phyloP scores from a whole-genome alignment of 2,888 invertebrate species.

The Vanessa cardui region DNA sequence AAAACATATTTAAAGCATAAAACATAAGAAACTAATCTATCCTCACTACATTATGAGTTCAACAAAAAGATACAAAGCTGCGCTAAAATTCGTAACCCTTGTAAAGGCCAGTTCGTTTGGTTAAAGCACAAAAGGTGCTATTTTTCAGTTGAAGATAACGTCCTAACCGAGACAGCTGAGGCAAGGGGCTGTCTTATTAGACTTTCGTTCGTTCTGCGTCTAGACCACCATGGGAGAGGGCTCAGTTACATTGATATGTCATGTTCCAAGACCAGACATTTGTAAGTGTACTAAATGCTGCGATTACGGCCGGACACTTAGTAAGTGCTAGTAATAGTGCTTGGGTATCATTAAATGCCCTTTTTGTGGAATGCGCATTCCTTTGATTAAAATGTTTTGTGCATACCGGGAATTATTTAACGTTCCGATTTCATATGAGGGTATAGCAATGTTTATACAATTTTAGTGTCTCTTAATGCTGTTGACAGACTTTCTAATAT shows the following conservation, averaged over 20 bases:
- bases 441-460: too few species aligned
- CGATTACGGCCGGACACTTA: constrained; percentile 52
- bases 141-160: constrained; percentile 76
- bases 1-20: background rate
- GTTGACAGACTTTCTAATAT: too few species aligned
- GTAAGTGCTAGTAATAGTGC: constrained; percentile 42
- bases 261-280: constrained; percentile 61
- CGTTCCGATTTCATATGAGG: background rate
- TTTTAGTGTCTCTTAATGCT: too few species aligned
- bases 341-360: constrained; percentile 34
- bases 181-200: constrained; percentile 75
- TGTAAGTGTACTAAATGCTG: constrained; percentile 65
- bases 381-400: constrained; percentile 31
- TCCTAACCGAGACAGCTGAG: constrained; percentile 65
- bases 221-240: constrained; percentile 71
- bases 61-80: constrained; percentile 22
- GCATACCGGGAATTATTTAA: constrained; percentile 12
- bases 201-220: constrained; percentile 59
- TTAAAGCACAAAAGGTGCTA: constrained; percentile 68
- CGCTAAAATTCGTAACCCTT: constrained; percentile 26
- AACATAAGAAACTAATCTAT: constrained; percentile 17
- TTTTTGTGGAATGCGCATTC: constrained; percentile 24
- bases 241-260: constrained; percentile 68
- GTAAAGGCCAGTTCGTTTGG: constrained; percentile 32
- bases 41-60: constrained; percentile 11